Evolutionary conservation across 2,888 invertebrate species (phyloP), one percentile per base, ranked within the genome.

Genomic region (Steinernema scapterisci): DNA sequence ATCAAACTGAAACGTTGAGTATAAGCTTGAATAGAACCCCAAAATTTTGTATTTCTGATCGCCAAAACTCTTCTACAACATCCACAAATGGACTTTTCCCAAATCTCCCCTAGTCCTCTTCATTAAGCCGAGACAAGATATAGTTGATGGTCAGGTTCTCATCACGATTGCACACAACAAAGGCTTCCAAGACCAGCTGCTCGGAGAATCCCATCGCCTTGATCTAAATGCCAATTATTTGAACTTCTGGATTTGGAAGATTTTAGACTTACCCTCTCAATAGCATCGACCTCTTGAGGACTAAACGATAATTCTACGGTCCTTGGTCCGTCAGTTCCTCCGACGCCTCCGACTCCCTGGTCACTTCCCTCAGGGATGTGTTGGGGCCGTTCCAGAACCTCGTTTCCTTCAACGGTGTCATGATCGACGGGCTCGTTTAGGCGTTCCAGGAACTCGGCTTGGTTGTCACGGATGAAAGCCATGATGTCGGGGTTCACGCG

Each of bases 131-230:
- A 13, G 71, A 73, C 52, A 99, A 91, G 87, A 99, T 91, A 90
- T 97, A 97, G 88, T 93, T 92, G 85, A 95, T 95, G 85, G 96
- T 95, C 88, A 97, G 91, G 88, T 97, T 95, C 90, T 99, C 97
- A 90, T 99, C 95, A 88, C 97, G 97, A 90, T 99, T 97, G 91
- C 97, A 99, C 71, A 97, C 97, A 90, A 99, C 96, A 89, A 97
- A 99, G 73, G 97, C 99, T 78, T 99, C 95, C 83, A 99, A 92
- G 73, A 95, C 96, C 89, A 97, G 91, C 88, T 94, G 93, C 90
- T 99, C 97, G 1, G 97, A 94, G 88, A 97, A 97, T 71, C 97
- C 99, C 85, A 99, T 91, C 1, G 94, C 94, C 90, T 96, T 97
- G 90, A 99, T 92, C 92, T 92, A 56, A 45, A 45, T 25, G 27